Base-by-base conservation (phyloP, 53 echinoderm and acorn worm species). In the Glandiceps talaboti region DNA sequence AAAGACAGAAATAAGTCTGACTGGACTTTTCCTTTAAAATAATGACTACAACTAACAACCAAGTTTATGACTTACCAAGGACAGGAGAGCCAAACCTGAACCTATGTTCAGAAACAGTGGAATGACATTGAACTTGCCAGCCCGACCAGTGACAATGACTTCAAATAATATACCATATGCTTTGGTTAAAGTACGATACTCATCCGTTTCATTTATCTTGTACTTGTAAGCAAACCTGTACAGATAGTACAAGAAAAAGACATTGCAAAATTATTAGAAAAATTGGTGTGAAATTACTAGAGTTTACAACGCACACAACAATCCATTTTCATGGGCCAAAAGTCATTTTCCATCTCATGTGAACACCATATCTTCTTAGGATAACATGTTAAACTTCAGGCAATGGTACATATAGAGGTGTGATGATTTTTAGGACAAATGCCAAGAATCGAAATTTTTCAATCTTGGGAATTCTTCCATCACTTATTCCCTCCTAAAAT, bases 121-220 rank as follows among this genome's bases (percentile, higher is more conserved):
- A 26, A 97, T 89, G 45, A 97, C 87, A 86, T 90, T 89, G 86
- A 97, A 97, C 74, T 97, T 97, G 30, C 97, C 89, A 0, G 97
- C 93, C 30, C 85, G 84, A 74, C 97, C 92, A 26, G 88, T 93
- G 29, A 93, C 90, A 29, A 89, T 88, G 30, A 95, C 85, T 81
- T 95, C 86, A 64, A 92, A 95, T 29, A 95, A 77, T 76, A 95
- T 95, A 14, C 96, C 96, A 74, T 92, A 95, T n/a, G 96, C 96
- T 83, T 92, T 95, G 73, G 76, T 89, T 79, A 95, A 75, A 27
- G 90, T 90, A 33, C 96, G 86, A 28, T 85, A 80, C 45, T 92
- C 64, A 45, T 45, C 88, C 14, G 73, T 86, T 33, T 88, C 90
- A 73, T 83, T 80, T 45, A 88, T 33, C 85, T 88, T 88, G 88